Evolutionary conservation across 1,140 invertebrate species (phyloP), one percentile per base, ranked within the genome.

Genomic region (Eriocheir sinensis): DNA sequence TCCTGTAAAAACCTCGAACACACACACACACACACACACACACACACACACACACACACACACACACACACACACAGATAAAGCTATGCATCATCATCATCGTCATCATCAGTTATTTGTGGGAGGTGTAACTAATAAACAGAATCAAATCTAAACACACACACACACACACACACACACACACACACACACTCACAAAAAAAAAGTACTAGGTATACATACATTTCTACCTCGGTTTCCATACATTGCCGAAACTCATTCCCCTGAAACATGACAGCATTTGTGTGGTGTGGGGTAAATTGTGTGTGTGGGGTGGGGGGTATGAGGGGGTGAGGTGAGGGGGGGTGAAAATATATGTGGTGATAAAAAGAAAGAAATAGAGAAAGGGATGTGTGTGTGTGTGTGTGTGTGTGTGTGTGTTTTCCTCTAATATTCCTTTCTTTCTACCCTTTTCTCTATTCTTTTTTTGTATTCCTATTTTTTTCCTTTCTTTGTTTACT

Each of bases 231-330:
- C n/a, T n/a, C n/a, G 60, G 60, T 72, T 72, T 72, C 60, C 60
- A 72, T 72, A 72, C 60, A 72, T 72, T 72, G 60, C n/a, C 27
- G n/a, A 72, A 72, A 72, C 60, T 72, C 60, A 72, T 72, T 72
- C 60, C 21, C 21, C 12, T 72, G 60, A 72, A 72, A 72, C n/a
- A 72, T 72, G 27, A 72, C 60, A 72, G 60, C 60, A 72, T 72
- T 72, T 72, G 60, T 21, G 60, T n/a, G 60, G 12, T n/a, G 21
- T 4, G 60, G 27, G 60, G 60, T 72, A 72, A 72, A 72, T 72
- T 72, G 60, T 72, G 60, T 72, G 60, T 48, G 44, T 48, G 44
- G 15, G 32, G 27, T 4, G 27, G 79, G 27, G 79, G 27, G 79
- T 4, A 27, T 4, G 79, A 30, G 79, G 27, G 32, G 81, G 81